A percentile compares a stretch with the other conserved stretches of the same genome.
Conservation (phyloP, 2,113 vertebrate genomes). For the Bujurquina vittata region DNA sequence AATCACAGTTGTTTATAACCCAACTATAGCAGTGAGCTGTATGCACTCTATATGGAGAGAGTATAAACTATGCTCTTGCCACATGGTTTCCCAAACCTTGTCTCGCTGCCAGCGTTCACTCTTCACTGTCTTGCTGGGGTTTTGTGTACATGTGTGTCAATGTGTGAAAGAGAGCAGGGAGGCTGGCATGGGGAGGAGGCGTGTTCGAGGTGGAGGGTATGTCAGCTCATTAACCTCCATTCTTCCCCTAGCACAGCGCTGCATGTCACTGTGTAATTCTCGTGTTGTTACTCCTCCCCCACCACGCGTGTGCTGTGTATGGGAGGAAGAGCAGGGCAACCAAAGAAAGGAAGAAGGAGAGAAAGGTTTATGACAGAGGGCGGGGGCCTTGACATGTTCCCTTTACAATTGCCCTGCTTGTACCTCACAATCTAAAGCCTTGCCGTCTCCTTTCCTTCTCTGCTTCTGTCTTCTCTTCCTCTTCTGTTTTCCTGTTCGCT, state of each 20-base stretch:
- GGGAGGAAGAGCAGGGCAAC: conserved; percentile 33
- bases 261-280: conserved; percentile 68
- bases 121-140: conserved; percentile 15
- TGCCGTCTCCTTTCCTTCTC: conserved; percentile 70
- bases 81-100: conserved; percentile 34
- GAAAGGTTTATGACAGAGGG: conserved; percentile 25
- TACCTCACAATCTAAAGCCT: conserved; percentile 74
- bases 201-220: conserved; percentile 64
- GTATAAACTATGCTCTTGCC: conserved; percentile 25
- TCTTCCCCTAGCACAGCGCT: conserved; percentile 53
- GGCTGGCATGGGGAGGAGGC: conserved; percentile 48
- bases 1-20: conserved; percentile 2
- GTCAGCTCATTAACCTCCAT: conserved; percentile 79
- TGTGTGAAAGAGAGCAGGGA: conserved; percentile 48
- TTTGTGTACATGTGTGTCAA: conserved; percentile 58
- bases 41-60: background rate
- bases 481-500: conserved; percentile 52
- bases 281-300: conserved; percentile 72
- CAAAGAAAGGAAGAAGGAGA: conserved; percentile 22
- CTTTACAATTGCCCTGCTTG: conserved; percentile 72
- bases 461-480: conserved; percentile 69
- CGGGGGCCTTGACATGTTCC: conserved; percentile 58
- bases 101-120: conserved; percentile 45
- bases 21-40: background rate
- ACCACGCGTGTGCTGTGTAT: conserved; percentile 40